A percentile compares a stretch with the other conserved stretches of the same genome.
phyloP scores from a whole-genome alignment of 2,113 vertebrate genomes.

The Clarias batrachus region DNA sequence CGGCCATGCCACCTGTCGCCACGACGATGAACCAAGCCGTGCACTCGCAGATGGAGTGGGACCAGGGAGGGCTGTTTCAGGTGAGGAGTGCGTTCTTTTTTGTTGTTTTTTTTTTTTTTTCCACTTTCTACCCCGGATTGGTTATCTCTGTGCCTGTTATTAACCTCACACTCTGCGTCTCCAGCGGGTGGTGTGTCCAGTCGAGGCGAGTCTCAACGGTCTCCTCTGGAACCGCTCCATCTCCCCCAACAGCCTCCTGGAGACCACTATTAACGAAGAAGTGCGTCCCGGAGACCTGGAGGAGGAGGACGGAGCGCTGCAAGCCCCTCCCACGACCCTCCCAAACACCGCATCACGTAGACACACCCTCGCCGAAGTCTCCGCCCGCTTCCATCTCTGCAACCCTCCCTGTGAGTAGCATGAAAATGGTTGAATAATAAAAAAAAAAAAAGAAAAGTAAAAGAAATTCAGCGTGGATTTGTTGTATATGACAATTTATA shows the following conservation, averaged over 20 bases:
- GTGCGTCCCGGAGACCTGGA: conserved; percentile 79
- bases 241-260: conserved; percentile 87
- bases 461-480: not conserved
- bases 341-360: conserved; percentile 81
- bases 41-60: conserved; percentile 83
- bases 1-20: conserved; percentile 72
- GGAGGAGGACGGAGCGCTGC: conserved; percentile 78
- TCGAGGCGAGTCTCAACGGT: conserved; percentile 79
- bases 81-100: conserved; percentile 61
- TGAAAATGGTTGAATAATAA: not conserved
- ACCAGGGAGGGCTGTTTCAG: conserved; percentile 83
- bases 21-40: conserved; percentile 72
- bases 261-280: conserved; percentile 86
- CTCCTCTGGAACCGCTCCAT: conserved; percentile 81
- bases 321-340: conserved; percentile 63
- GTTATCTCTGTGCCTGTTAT: not conserved
- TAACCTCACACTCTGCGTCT: not conserved
- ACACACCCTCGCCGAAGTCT: conserved; percentile 91
- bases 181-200: conserved; percentile 83
- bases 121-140: not conserved
- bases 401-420: conserved; percentile 83
- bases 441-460: not conserved
- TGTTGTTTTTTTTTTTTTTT: not conserved
- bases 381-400: conserved; percentile 82
- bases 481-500: not conserved